Percentiles rank a stretch among this genome's conserved stretches.
phyloP scores from a whole-genome alignment of 2,797 vertebrate genomes.

The Amniataba percoides region DNA sequence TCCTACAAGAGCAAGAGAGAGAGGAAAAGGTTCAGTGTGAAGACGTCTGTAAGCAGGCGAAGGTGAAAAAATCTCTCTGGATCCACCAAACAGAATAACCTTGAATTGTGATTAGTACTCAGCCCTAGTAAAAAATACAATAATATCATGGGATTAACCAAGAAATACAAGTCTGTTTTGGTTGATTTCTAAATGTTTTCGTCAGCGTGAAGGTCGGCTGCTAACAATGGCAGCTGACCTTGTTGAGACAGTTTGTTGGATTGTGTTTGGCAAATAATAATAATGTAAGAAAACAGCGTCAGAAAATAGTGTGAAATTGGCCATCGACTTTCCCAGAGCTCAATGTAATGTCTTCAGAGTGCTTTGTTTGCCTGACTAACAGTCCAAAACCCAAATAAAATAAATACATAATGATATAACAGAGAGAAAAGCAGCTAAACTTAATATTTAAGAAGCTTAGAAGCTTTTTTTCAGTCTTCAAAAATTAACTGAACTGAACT shows the following conservation, averaged over 20 bases:
- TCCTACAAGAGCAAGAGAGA: conserved; percentile 79
- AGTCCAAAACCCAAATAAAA: not conserved
- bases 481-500: not conserved
- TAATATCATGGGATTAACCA: not conserved
- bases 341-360: not conserved
- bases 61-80: not conserved
- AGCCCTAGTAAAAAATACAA: not conserved
- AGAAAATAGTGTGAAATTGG: not conserved
- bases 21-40: conserved; percentile 11
- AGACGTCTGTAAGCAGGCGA: not conserved
- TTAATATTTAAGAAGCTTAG: too few species aligned
- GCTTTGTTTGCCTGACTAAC: not conserved
- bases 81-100: not conserved
- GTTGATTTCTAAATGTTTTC: conserved; percentile 2
- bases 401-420: not conserved
- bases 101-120: not conserved
- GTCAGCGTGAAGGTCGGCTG: conserved; percentile 1
- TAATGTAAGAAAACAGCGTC: not conserved
- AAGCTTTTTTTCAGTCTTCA: not conserved
- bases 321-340: not conserved
- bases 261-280: not conserved
- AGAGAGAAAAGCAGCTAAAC: not conserved
- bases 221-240: not conserved
- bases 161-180: conserved; percentile 3
- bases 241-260: not conserved